Evolutionary conservation across 2,797 vertebrate species (phyloP).

Genomic region (Oophaga sylvatica): DNA sequence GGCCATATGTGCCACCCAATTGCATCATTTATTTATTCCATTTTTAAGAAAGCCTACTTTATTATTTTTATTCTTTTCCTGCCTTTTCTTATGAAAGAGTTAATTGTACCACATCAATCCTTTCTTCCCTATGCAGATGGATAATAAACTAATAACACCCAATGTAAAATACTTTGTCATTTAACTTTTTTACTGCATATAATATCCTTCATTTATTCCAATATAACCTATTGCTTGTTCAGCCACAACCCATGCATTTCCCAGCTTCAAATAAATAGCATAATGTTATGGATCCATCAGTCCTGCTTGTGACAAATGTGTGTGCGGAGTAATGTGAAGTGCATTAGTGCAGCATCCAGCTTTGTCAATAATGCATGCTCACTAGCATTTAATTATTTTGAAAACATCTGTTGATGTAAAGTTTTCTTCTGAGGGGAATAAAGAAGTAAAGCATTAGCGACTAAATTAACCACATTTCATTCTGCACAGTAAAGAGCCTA

Average conservation of each 20-base stretch:
- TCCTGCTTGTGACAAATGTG: conserved; percentile 67
- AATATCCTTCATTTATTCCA: not conserved
- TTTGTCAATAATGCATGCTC: conserved; percentile 74
- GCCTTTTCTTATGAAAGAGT: not conserved
- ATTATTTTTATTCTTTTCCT: not conserved
- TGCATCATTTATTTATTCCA: no score
- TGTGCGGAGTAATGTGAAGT: conserved; percentile 63
- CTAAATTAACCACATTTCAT: conserved; percentile 65
- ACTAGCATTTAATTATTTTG: conserved; percentile 75
- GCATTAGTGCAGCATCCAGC: conserved; percentile 70
- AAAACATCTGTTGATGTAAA: conserved; percentile 77
- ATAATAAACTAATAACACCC: not conserved
- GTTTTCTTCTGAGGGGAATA: conserved; percentile 70
- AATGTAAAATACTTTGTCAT: not conserved
- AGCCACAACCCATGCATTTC: conserved; percentile 50
- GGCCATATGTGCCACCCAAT: no score
- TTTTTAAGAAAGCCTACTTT: no score
- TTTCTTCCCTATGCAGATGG: not conserved
- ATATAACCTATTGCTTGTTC: not conserved
- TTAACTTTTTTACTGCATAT: not conserved
- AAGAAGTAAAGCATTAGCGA: conserved; percentile 67
- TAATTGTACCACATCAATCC: not conserved
- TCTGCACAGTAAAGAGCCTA: conserved; percentile 59
- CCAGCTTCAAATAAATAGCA: conserved; percentile 65
- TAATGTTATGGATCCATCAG: conserved; percentile 66